These are phyloP conservation scores for Drosophila borborema DNA, from an alignment of 2,888 invertebrate species.

Conservation along the genomic window DNA sequence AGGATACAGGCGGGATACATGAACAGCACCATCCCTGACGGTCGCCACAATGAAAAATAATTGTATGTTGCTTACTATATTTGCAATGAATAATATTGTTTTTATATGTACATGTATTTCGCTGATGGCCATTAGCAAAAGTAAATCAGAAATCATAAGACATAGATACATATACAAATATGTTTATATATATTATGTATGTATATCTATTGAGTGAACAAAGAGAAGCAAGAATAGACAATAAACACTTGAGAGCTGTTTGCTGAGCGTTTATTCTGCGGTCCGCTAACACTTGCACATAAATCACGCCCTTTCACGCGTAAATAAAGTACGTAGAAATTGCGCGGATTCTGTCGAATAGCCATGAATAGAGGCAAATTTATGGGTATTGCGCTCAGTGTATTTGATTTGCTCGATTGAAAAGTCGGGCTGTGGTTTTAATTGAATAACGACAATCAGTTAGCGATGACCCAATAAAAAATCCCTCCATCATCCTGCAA, in stretches of 20 bases:
- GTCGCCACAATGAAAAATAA: conserved; percentile 69
- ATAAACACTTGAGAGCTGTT: conserved; percentile 54
- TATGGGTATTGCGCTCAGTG: conserved; percentile 48
- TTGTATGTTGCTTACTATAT: conserved; percentile 68
- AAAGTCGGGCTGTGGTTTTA: conserved; percentile 49
- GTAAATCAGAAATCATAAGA: conserved; percentile 21
- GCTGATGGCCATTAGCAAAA: conserved; percentile 12
- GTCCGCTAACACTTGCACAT: conserved; percentile 58
- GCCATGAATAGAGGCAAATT: conserved; percentile 49
- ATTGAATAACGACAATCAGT: conserved; percentile 58
- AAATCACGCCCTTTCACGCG: conserved; percentile 68
- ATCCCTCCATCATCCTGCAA: background rate
- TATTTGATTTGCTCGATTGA: conserved; percentile 65
- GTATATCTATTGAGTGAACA: conserved; percentile 5
- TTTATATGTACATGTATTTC: conserved; percentile 24
- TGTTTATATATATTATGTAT: background rate
- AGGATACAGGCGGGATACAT: conserved; percentile 16
- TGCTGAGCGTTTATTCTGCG: conserved; percentile 60
- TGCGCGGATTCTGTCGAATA: conserved; percentile 56
- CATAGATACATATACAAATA: conserved; percentile 12
- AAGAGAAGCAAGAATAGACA: conserved; percentile 59
- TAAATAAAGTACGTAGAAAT: conserved; percentile 70
- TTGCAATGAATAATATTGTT: conserved; percentile 73
- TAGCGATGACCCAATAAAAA: conserved; percentile 44
- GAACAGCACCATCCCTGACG: conserved; percentile 39